Percentiles rank a stretch among this genome's conserved stretches.
phyloP scores from a whole-genome alignment of 92 coral and sea anemone species.

The Micromussa lordhowensis region DNA sequence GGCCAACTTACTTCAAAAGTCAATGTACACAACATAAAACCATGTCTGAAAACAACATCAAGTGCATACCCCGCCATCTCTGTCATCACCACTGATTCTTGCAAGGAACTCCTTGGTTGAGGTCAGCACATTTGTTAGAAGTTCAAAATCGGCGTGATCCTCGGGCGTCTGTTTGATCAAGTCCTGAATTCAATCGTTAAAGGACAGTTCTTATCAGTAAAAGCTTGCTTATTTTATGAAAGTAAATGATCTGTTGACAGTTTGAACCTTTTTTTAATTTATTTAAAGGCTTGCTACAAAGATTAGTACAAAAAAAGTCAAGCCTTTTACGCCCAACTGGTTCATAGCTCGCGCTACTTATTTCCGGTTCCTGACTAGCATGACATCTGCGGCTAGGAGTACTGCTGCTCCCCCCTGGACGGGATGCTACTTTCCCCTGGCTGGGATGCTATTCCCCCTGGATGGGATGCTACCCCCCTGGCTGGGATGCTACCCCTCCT shows the following conservation, averaged over 20 bases:
- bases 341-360: too few relatives aligned
- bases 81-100: constrained; percentile 82
- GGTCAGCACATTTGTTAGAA: constrained; percentile 76
- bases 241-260: neutral
- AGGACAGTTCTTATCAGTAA: neutral
- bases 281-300: too few relatives aligned
- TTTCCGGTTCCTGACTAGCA: too few relatives aligned
- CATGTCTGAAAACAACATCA: neutral
- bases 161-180: constrained; percentile 90
- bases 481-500: too few relatives aligned
- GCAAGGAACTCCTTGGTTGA: constrained; percentile 85
- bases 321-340: too few relatives aligned
- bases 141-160: constrained; percentile 89
- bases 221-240: neutral
- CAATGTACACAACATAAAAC: neutral
- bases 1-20: neutral
- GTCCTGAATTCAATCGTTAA: constrained; percentile 62
- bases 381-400: too few relatives aligned
- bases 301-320: too few relatives aligned
- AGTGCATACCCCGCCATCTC: constrained; percentile 81
- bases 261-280: too few relatives aligned
- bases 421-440: too few relatives aligned
- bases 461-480: too few relatives aligned
- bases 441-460: too few relatives aligned
- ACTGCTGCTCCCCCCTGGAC: too few relatives aligned